Evolutionary conservation across 2,113 vertebrate species (phyloP).

Genomic region (Plecotus auritus): DNA sequence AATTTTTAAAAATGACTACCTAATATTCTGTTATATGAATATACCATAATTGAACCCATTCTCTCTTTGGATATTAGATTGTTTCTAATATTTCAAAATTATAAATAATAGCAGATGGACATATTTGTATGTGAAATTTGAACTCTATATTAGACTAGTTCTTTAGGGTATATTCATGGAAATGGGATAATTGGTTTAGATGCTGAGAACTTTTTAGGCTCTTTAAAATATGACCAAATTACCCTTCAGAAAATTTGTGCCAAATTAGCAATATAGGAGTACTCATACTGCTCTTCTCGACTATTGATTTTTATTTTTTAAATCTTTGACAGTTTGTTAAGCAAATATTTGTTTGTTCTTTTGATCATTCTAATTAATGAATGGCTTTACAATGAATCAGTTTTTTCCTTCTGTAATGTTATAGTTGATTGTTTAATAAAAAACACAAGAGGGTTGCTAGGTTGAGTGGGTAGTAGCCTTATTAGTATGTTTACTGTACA

Average conservation of each 20-base stretch:
- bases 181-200: conserved; percentile 28
- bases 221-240: conserved; percentile 46
- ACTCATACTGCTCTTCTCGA: neutral
- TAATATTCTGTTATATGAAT: conserved; percentile 48
- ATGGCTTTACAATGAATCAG: conserved; percentile 24
- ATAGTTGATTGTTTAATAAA: conserved; percentile 28
- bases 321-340: conserved; percentile 47
- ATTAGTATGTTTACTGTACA: neutral
- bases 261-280: conserved; percentile 17
- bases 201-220: conserved; percentile 32
- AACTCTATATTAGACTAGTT: conserved; percentile 5
- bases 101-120: conserved; percentile 30
- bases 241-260: conserved; percentile 34
- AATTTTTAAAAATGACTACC: conserved; percentile 47
- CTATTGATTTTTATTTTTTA: neutral
- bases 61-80: conserved; percentile 51
- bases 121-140: conserved; percentile 43
- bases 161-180: conserved; percentile 17
- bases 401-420: conserved; percentile 43
- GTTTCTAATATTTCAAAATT: conserved; percentile 52
- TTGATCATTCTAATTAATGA: conserved; percentile 27
- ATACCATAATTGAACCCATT: conserved; percentile 13
- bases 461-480: conserved; percentile 2
- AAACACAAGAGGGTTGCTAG: neutral
- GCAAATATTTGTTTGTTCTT: conserved; percentile 32